Evolutionary conservation across 1,140 invertebrate species (phyloP), one percentile per base, ranked within the genome.

Genomic region (Plodia interpunctella): DNA sequence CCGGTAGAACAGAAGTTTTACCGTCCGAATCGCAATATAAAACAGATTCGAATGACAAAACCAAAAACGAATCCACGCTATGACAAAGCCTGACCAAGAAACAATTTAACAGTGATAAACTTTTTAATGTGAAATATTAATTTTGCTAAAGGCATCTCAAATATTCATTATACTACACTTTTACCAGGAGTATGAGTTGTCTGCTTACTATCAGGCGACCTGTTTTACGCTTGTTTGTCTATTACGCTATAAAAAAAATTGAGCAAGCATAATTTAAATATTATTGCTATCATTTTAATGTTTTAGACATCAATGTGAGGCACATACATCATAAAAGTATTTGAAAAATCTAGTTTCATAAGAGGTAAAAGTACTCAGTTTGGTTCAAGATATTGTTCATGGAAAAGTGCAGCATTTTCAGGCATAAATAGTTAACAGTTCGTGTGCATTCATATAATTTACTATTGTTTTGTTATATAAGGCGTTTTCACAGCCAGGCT

Each of bases 401-500:
- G 38, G 38, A 5, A 44, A 44, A 44, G 30, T 32, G 30, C 30
- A 32, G 30, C 30, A 32, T 32, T 10, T 32, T 32, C 11, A 32
- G 9, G 11, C 30, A 25, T 25, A 32, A 44, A 44, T 10, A 4
- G 13, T 44, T 6, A 44, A 44, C 38, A 44, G 13, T 44, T 15
- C n/a, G 15, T 35, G n/a, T 15, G n/a, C 21, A 6, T 25, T 25
- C 21, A 44, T 44, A 44, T 44, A 44, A 15, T 44, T 44, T 44
- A n/a, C 38, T 44, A 44, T 44, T 44, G 38, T 15, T 44, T 44
- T 44, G 38, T 44, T 44, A 5, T 13, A 2, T 44, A 44, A 44
- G 38, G 38, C 38, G 38, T 15, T 44, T 17, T 44, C 38, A 44
- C 38, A 44, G 38, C 38, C 38, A 44, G 38, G 38, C 38, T 44